Evolutionary conservation across 2,113 vertebrate species (phyloP), one percentile per base, ranked within the genome.

Genomic region (Scartelaos histophorus): DNA sequence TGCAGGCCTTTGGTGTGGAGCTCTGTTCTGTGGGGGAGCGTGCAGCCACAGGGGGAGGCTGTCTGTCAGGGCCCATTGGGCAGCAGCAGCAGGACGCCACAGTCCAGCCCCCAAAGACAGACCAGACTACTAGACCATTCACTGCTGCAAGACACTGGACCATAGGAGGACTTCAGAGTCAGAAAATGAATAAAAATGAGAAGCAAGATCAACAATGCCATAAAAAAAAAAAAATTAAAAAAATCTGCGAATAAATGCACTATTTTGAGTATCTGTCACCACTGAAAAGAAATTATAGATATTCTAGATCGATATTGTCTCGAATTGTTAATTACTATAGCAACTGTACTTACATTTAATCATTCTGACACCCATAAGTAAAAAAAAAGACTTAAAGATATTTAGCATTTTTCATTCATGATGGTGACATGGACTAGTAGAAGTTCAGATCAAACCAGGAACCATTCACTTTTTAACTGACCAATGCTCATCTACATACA

Each of bases 1-100:
- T 82, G 77, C 79, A 70, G 68, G 79, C 72, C 70, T 73, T 80
- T 82, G 54, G 64, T 15, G 56, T 73, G 72, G 24, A 47, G 61
- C 67, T 66, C 51, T n/a, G 81, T 71, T 24, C 73, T 49, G 5
- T 67, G 56, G 79, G 75, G 70, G 64, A 83, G 73, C 75, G 84
- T 85, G 75, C 70, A 78, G 76, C 77, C 75, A 67, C 56, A 10
- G 73, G 69, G 29, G 53, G 66, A 4, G 57, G 17, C 64, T 46
- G 80, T 16, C 75, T 85, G 82, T 85, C 85, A 82, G 83, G 73
- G 80, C 82, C 83, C 85, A 84, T 87, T 86, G 81, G 53, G 83
- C 75, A 53, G 83, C 75, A 81, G 75, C 49, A 69, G 71, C 70
- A 15, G 83, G 73, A 75, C 16, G 58, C 72, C 75, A 69, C 62